Conservation (phyloP, 2,888 invertebrate genomes). For the Adelognathus sp. region DNA sequence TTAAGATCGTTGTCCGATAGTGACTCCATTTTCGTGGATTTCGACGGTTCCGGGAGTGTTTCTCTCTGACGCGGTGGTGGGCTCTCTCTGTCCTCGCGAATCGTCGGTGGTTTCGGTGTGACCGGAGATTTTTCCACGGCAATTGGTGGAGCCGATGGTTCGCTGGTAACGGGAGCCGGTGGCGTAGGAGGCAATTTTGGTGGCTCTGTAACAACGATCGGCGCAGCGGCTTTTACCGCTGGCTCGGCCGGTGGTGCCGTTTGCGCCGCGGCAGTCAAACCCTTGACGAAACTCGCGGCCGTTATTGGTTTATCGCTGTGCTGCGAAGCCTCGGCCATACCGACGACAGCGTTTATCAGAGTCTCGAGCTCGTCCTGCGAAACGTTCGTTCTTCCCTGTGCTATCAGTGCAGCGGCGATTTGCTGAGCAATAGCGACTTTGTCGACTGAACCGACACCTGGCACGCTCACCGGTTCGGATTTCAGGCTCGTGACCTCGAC, state of each 20-base stretch:
- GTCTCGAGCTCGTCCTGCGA: constrained; percentile 90
- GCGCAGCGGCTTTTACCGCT: constrained; percentile 49
- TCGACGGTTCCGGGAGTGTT: constrained; percentile 62
- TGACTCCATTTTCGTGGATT: constrained; percentile 85
- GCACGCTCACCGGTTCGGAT: constrained; percentile 84
- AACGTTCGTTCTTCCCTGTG: constrained; percentile 91
- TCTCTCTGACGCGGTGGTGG: constrained; percentile 11
- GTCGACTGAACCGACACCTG: constrained; percentile 89
- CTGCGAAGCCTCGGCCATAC: constrained; percentile 86
- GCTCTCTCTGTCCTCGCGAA: constrained; percentile 26
- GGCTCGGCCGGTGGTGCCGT: constrained; percentile 46
- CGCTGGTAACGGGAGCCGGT: constrained; percentile 28
- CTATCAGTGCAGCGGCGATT: constrained; percentile 89
- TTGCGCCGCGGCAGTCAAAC: constrained; percentile 66
- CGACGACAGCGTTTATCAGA: constrained; percentile 90
- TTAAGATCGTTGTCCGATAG: constrained; percentile 91
- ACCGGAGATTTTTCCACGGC: constrained; percentile 4
- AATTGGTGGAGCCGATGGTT: constrained; percentile 7
- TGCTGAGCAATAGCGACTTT: constrained; percentile 91
- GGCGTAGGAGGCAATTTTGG: constrained; percentile 42
- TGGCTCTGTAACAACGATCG: constrained; percentile 38
- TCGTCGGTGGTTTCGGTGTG: not conserved
- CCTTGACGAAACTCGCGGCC: constrained; percentile 82
- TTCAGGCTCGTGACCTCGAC: constrained; percentile 70
- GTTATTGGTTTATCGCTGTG: constrained; percentile 82